Evolutionary conservation across 2,888 invertebrate genomes (phyloP), one percentile per base, ranked within the genome.

Genomic region (Eulithis testata): DNA sequence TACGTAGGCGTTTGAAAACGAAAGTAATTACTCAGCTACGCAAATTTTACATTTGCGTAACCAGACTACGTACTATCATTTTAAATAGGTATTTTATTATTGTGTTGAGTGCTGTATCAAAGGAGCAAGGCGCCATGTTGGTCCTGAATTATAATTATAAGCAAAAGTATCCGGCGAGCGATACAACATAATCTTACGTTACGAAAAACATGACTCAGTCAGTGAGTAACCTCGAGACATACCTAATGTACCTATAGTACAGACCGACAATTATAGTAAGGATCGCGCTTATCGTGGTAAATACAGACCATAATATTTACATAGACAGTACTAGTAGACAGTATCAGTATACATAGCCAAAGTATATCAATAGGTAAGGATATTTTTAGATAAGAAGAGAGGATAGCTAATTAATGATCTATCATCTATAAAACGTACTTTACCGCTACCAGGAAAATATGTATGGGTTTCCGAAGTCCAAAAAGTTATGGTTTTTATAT

Each of bases 141-240:
- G 59, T 66, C 63, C 69, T 68, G 56, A 64, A 71, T 72, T 68
- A 72, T 68, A 70, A 73, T 70, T 72, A 73, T 67, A 73, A 70
- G 69, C 55, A 58, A 66, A 64, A 59, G 73, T 70, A 70, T 89
- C 89, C 88, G 85, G 83, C 82, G 82, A 76, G 82, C 81, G 84
- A 84, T 80, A 84, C 76, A 79, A 68, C 70, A 69, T 76, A 78
- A 65, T 70, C 76, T 80, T 81, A 76, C 76, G 76, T 51, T 59
- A 59, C 59, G 43, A 59, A 77, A 75, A 81, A 73, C 76, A 78
- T 87, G 88, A 90, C 76, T 90, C 89, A 89, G 51, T 63, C 72
- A 60, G 73, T 80, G 82, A 85, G 81, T 81, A 82, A 83, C 80
- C 77, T 82, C 73, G 67, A 77, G 73, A 71, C 78, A 76, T 76